Conservation (phyloP, 2,888 invertebrate species). For the Hetaerina titia region DNA sequence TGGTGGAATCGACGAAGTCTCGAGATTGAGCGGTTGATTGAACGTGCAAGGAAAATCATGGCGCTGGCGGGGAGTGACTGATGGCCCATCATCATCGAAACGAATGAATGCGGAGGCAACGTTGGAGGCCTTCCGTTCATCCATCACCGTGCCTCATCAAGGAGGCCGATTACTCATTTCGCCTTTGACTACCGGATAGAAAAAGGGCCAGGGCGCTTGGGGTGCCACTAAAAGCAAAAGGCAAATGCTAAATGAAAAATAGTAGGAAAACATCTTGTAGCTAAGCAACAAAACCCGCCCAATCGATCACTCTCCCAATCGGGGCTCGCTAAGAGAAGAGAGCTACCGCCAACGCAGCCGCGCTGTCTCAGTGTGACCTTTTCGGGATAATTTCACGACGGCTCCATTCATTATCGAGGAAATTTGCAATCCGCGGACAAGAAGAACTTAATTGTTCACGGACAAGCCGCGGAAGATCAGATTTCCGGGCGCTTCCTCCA, state of each 20-base stretch:
- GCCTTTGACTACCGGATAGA: neutral
- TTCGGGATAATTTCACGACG: neutral
- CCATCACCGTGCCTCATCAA: slow-evolving; percentile 25
- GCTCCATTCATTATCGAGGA: neutral
- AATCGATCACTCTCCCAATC: neutral
- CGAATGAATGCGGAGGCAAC: neutral
- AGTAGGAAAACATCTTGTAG: neutral
- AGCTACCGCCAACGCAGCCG: neutral
- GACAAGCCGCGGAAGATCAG: neutral
- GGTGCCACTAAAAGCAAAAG: neutral
- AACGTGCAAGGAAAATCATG: neutral
- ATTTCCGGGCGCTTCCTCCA: neutral
- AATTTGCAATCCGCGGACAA: neutral
- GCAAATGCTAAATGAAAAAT: neutral
- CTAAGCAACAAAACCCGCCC: neutral
- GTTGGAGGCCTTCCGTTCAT: neutral
- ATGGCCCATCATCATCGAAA: neutral
- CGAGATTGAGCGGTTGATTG: neutral
- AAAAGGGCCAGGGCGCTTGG: neutral
- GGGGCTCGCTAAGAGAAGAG: neutral
- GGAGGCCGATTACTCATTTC: neutral
- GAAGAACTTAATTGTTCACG: neutral
- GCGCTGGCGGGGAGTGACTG: neutral
- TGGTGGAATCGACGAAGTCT: neutral
- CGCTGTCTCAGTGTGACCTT: neutral